Evolutionary conservation across 2,113 vertebrate genomes (phyloP), one percentile per base, ranked within the genome.

Genomic region (Zosterops japonicus): DNA sequence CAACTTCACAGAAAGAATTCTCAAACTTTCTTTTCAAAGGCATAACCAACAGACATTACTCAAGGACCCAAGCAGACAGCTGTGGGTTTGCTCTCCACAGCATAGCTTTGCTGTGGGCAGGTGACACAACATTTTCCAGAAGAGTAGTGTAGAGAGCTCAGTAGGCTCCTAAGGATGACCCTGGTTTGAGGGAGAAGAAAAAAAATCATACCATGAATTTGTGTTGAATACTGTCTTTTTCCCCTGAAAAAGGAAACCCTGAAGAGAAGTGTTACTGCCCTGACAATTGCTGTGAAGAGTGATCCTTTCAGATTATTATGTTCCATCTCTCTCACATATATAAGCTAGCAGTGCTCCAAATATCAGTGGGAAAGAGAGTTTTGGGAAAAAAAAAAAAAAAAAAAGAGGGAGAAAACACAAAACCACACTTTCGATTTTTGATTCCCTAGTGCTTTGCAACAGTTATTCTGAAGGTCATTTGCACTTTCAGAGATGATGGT

Each of bases 401-500:
- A 27, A 0, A 21, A 1, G 8, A 11, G 9, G 3, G 5, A 36
- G 4, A 39, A 16, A 50, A 33, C 5, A 25, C 31, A 24, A 44
- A 44, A 36, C 1, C 23, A 41, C 3, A 22, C 23, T 71, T 85
- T 75, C 86, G 1, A 71, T 83, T 71, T 85, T 75, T 89, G 2
- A 71, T 83, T 72, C 17, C 15, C 4, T 59, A 28, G 14, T 71
- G 7, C 15, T 76, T 90, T 93, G 19, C 69, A 68, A 33, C 29
- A 33, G 15, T 76, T 76, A 17, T 68, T 91, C 42, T 75, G 33
- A 41, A 44, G 13, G 4, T 85, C n/a, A n/a, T 50, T 31, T 46
- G 25, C 24, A 41, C 17, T 82, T 82, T 47, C 20, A 68, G 44
- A 71, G 14, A 35, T 16, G 5, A 14, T 50, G 5, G 8, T 70